These are phyloP conservation scores for Eristalinus sepulchralis DNA, from an alignment of 2,888 invertebrate genomes.

Conservation along the genomic window DNA sequence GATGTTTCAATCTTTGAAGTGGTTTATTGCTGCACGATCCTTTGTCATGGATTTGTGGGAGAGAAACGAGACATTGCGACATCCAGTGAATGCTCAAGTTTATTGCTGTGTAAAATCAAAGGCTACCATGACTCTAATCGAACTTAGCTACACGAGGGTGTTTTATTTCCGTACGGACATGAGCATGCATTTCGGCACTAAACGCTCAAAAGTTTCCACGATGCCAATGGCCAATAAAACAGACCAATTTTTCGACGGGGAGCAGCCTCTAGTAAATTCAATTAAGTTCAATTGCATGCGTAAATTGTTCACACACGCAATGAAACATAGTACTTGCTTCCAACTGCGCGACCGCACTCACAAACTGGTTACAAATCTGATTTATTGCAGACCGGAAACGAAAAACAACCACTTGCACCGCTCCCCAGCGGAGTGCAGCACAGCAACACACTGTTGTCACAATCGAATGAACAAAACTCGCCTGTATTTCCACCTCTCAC, in stretches of 20 bases:
- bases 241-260: not conserved
- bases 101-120: not conserved
- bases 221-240: too few relatives aligned
- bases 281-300: slow-evolving; percentile 40
- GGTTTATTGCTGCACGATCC: not conserved
- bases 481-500: slow-evolving; percentile 45
- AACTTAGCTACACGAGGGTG: not conserved
- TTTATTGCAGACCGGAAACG: slow-evolving; percentile 62
- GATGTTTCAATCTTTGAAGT: slow-evolving; percentile 2
- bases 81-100: not conserved
- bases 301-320: slow-evolving; percentile 52
- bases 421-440: slow-evolving; percentile 22
- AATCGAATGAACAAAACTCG: slow-evolving; percentile 29
- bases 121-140: not conserved
- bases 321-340: slow-evolving; percentile 19
- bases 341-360: slow-evolving; percentile 32
- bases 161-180: not conserved
- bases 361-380: slow-evolving; percentile 61
- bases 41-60: not conserved
- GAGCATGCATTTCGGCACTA: not conserved
- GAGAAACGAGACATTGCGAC: not conserved
- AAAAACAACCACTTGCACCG: slow-evolving; percentile 30
- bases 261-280: slow-evolving; percentile 35
- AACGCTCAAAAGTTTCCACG: not conserved
- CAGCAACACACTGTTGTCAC: slow-evolving; percentile 26